Conservation (phyloP, 2,888 invertebrate species). For the Tiliacea citrago region DNA sequence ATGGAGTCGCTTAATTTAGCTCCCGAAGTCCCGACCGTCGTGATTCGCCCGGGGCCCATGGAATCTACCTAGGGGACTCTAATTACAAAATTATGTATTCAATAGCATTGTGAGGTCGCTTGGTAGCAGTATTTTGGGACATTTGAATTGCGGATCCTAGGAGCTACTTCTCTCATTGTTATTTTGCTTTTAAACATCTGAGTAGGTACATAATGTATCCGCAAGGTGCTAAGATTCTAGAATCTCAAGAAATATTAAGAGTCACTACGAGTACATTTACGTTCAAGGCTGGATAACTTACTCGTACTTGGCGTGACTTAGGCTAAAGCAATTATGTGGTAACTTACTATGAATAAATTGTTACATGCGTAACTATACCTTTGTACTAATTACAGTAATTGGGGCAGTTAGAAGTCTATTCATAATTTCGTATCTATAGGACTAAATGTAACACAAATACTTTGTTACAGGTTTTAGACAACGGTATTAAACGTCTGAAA, state of each 20-base stretch:
- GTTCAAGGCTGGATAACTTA: slow-evolving; percentile 42
- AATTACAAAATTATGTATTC: slow-evolving; percentile 29
- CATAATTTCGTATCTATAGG: slow-evolving; percentile 6
- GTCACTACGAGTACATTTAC: slow-evolving; percentile 18
- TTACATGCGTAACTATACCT: slow-evolving; percentile 31
- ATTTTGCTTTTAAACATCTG: not conserved
- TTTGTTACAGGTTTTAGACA: slow-evolving; percentile 8
- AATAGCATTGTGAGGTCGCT: slow-evolving; percentile 10
- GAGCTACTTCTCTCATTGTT: not conserved
- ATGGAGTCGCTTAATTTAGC: slow-evolving; percentile 33
- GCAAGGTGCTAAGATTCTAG: not conserved
- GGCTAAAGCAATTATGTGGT: slow-evolving; percentile 39
- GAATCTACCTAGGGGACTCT: slow-evolving; percentile 37
- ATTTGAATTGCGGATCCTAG: not conserved
- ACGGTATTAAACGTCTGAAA: no score
- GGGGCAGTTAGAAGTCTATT: slow-evolving; percentile 30
- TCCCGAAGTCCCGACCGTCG: slow-evolving; percentile 4
- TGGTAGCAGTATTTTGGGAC: slow-evolving; percentile 1
- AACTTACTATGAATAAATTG: slow-evolving; percentile 39
- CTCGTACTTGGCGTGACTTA: slow-evolving; percentile 51
- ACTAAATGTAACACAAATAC: not conserved
- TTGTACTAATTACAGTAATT: slow-evolving; percentile 21
- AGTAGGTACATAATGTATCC: not conserved
- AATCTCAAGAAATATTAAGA: slow-evolving; percentile 16
- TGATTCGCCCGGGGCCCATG: slow-evolving; percentile 24